Conservation (phyloP, 2,888 invertebrate genomes). For the Zootermopsis nevadensis region DNA sequence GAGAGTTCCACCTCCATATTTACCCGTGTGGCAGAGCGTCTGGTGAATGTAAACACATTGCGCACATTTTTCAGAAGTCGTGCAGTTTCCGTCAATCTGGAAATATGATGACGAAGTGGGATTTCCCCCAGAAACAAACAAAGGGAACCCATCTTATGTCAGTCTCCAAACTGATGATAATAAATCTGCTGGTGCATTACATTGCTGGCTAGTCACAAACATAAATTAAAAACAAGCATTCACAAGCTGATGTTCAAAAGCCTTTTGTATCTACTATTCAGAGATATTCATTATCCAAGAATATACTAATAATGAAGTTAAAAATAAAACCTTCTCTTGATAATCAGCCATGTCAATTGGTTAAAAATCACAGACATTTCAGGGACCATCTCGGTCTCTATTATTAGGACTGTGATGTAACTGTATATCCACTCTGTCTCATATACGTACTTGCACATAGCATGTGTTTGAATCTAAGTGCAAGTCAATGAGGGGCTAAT, state of each 20-base stretch:
- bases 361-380: too few species aligned
- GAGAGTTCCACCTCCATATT: conserved; percentile 90
- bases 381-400: too few species aligned
- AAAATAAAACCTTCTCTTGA: too few species aligned
- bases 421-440: too few species aligned
- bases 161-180: conserved; percentile 1
- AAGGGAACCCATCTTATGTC: conserved; percentile 6
- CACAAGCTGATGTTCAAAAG: conserved; percentile 19
- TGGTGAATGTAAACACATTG: conserved; percentile 83
- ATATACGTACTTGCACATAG: too few species aligned
- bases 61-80: conserved; percentile 94
- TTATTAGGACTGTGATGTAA: too few species aligned
- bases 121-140: conserved; percentile 26
- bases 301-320: neutral
- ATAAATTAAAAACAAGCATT: conserved; percentile 22
- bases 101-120: conserved; percentile 42
- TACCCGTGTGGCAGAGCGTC: conserved; percentile 79
- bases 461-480: too few species aligned
- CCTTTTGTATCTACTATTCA: conserved; percentile 13
- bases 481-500: too few species aligned
- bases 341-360: too few species aligned
- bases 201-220: neutral
- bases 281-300: neutral
- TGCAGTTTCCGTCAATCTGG: conserved; percentile 97
- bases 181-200: conserved; percentile 19